These are phyloP conservation scores for Micromesistius poutassou DNA, from an alignment of 2,797 vertebrate species.

Conservation along the genomic window DNA sequence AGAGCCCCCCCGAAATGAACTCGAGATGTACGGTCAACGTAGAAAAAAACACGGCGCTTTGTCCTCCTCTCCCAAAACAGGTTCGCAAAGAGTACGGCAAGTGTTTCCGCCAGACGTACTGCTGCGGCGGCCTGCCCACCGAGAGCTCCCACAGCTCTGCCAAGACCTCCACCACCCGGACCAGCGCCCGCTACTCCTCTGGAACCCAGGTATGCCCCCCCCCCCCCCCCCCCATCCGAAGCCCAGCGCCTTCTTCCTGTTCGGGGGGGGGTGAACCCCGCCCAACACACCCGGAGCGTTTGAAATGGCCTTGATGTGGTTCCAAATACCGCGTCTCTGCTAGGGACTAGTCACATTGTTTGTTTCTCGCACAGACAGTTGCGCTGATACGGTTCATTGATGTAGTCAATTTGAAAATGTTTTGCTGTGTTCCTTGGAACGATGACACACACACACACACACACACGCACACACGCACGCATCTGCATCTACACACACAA, in stretches of 20 bases:
- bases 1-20: neutral
- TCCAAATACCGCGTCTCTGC: neutral
- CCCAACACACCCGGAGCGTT: no score
- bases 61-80: constrained; percentile 66
- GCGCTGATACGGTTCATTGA: neutral
- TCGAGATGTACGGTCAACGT: no score
- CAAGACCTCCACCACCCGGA: constrained; percentile 92
- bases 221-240: constrained; percentile 14
- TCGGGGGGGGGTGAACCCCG: neutral
- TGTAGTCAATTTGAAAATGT: neutral
- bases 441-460: neutral
- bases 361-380: neutral
- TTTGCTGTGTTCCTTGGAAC: no score
- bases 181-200: constrained; percentile 96
- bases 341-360: neutral
- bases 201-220: constrained; percentile 89
- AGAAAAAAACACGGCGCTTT: no score
- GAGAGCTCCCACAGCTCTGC: constrained; percentile 94
- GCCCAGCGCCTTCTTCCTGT: neutral
- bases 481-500: neutral
- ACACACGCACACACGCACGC: neutral
- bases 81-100: constrained; percentile 98
- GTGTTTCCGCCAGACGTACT: constrained; percentile 95
- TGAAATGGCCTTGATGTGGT: neutral
- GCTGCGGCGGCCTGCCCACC: constrained; percentile 88